These are phyloP conservation scores for Clepsis dumicolana DNA, from an alignment of 2,888 invertebrate genomes.

Conservation along the genomic window DNA sequence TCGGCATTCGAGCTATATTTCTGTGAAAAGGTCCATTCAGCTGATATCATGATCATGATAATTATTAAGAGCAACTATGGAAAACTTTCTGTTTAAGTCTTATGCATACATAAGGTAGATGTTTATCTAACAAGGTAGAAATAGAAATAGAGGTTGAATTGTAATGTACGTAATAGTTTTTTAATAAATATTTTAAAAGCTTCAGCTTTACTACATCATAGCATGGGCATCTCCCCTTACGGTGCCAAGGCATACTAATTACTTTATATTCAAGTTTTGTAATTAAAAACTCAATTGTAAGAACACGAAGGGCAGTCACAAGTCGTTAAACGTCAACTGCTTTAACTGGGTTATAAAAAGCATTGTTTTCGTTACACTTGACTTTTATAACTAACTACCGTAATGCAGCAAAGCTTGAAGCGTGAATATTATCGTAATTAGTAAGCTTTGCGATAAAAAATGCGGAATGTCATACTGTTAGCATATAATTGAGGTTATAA, in stretches of 20 bases:
- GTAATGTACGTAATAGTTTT: background rate
- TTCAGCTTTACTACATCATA: background rate
- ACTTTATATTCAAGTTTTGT: constrained; percentile 30
- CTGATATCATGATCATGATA: no score
- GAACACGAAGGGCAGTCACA: constrained; percentile 2
- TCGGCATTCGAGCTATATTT: no score
- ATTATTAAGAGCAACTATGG: no score
- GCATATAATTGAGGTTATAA: background rate
- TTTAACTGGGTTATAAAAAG: constrained; percentile 7
- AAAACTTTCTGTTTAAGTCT: no score
- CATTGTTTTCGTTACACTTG: constrained; percentile 10
- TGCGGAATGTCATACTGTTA: background rate
- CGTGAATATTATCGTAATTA: constrained; percentile 13
- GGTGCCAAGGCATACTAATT: background rate
- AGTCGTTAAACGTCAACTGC: constrained; percentile 10
- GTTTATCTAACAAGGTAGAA: no score
- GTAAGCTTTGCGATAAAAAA: background rate
- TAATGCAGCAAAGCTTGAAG: background rate
- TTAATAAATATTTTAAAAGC: background rate
- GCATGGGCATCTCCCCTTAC: constrained; percentile 6
- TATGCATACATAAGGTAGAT: no score
- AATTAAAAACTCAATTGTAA: constrained; percentile 33
- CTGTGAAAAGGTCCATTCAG: no score
- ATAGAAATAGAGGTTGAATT: no score
- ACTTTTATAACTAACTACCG: constrained; percentile 11